Percentiles rank a stretch among this genome's conserved stretches.
These are phyloP conservation scores for Oreortyx pictus DNA, from an alignment of 2,797 vertebrate genomes.

Conservation along the genomic window DNA sequence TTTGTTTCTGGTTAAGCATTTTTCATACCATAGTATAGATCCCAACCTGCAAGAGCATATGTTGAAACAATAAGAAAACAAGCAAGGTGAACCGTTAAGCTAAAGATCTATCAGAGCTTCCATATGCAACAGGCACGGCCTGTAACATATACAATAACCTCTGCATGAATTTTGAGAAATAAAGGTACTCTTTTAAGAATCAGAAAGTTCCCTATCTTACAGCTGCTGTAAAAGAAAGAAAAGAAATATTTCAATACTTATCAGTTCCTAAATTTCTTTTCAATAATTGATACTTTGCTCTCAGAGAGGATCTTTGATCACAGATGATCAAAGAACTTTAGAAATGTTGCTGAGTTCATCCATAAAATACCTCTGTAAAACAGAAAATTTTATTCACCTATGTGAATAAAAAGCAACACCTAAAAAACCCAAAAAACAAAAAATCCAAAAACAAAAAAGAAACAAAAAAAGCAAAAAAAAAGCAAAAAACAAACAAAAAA, in stretches of 20 bases:
- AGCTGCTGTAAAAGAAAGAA: not conserved
- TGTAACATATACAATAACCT: not conserved
- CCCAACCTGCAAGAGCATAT: not conserved
- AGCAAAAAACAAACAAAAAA: not conserved
- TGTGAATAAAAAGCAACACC: not conserved
- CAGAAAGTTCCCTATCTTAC: not conserved
- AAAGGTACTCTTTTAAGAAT: not conserved
- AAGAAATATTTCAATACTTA: not conserved
- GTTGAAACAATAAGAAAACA: not conserved
- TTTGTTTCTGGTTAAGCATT: not conserved
- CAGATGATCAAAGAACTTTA: not conserved
- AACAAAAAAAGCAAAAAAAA: no score
- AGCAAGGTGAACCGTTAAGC: not conserved
- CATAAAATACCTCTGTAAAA: not conserved
- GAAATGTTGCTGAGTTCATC: not conserved
- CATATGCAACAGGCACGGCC: not conserved
- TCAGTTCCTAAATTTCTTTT: not conserved
- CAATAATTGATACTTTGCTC: not conserved
- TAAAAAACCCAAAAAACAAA: not conserved
- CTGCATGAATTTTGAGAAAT: not conserved
- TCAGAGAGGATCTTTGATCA: not conserved
- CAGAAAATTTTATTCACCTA: not conserved
- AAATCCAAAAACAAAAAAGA: accelerated
- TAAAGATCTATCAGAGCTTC: not conserved
- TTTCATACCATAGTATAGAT: not conserved